A percentile compares a stretch with the other conserved stretches of the same genome.
Evolutionary conservation across 1,140 invertebrate genomes (phyloP).

Genomic region (Heliothis subflexa): DNA sequence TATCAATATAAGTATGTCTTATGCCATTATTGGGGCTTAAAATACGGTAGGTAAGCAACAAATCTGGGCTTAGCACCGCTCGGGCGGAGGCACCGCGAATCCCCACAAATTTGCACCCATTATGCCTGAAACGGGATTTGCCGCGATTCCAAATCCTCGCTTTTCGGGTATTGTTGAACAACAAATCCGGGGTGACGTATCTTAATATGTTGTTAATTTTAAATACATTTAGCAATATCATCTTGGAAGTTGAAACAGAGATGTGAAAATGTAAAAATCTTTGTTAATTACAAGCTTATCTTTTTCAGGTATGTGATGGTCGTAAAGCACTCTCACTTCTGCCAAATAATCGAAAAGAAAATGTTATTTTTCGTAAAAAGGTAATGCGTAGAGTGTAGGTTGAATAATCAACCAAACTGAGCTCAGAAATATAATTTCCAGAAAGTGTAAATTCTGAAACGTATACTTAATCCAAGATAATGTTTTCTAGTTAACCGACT

Average conservation of each 20-base stretch:
- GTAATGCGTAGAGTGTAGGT: too few relatives aligned
- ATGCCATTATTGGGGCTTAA: conserved; percentile 45
- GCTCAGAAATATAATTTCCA: too few relatives aligned
- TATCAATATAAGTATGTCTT: conserved; percentile 21
- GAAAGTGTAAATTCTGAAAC: too few relatives aligned
- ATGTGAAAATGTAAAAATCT: neutral
- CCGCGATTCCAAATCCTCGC: conserved; percentile 44
- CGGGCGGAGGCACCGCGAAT: conserved; percentile 20
- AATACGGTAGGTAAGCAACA: conserved; percentile 44
- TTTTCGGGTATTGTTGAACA: conserved; percentile 33
- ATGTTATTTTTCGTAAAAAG: too few relatives aligned
- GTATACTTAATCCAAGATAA: too few relatives aligned
- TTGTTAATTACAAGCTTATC: neutral
- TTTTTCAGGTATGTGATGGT: too few relatives aligned
- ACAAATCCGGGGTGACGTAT: conserved; percentile 39
- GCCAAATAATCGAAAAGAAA: too few relatives aligned
- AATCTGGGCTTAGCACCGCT: conserved; percentile 43
- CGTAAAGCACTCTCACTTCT: too few relatives aligned
- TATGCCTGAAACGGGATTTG: conserved; percentile 47
- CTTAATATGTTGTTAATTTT: conserved; percentile 45
- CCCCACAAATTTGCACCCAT: conserved; percentile 50
- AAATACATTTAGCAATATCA: conserved; percentile 5
- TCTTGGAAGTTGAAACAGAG: neutral
- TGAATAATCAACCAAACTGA: too few relatives aligned
- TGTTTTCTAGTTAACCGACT: too few relatives aligned